phyloP scores from a whole-genome alignment of 2,113 vertebrate species.

The Neodon shergylaensis region DNA sequence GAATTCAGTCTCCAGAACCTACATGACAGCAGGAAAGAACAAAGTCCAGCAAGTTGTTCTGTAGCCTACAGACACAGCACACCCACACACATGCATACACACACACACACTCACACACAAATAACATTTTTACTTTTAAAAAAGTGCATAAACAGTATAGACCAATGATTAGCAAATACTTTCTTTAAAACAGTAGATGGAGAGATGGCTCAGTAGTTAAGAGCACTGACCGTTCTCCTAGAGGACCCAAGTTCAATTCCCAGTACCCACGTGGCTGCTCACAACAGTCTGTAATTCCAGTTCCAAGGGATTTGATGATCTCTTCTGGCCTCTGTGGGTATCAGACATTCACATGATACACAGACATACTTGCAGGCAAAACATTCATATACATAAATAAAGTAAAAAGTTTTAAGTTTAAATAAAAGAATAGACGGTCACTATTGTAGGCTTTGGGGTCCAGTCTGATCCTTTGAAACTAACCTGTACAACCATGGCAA shows the following conservation, averaged over 20 bases:
- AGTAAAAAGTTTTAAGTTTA: neutral
- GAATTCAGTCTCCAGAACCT: neutral
- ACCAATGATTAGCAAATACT: neutral
- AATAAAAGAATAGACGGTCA: neutral
- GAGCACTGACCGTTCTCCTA: no score
- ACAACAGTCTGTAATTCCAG: neutral
- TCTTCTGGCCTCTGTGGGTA: neutral
- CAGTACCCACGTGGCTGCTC: no score
- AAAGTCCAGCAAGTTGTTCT: neutral
- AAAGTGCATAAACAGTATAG: neutral
- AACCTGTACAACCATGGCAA: neutral
- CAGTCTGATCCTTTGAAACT: neutral
- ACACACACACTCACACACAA: no score
- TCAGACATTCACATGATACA: neutral
- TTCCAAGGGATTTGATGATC: neutral
- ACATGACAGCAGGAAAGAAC: neutral
- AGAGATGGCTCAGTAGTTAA: no score
- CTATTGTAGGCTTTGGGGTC: neutral
- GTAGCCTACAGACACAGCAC: neutral
- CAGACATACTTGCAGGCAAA: neutral
- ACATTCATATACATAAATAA: neutral
- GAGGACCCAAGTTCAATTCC: no score
- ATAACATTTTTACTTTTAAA: neutral
- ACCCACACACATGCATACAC: neutral
- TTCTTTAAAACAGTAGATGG: neutral